Evolutionary conservation across 1,140 invertebrate genomes (phyloP).

Genomic region (Brachionus angularis): DNA sequence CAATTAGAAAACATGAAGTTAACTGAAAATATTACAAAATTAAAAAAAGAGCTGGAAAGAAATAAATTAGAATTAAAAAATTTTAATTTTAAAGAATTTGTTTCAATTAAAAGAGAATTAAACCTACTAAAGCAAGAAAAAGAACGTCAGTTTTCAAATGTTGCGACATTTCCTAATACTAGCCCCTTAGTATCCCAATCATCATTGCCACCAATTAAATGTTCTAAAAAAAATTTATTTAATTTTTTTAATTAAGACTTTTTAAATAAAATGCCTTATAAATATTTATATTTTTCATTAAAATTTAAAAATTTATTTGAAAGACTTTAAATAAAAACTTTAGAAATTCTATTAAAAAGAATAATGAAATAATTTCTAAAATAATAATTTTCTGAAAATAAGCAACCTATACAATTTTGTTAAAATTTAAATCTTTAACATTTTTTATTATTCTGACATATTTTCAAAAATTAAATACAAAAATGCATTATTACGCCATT

Average conservation of each 20-base stretch:
- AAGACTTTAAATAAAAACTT: too few species aligned
- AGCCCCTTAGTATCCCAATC: background rate
- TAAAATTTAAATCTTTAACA: too few species aligned
- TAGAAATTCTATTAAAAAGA: too few species aligned
- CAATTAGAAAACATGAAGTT: background rate
- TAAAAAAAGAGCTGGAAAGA: background rate
- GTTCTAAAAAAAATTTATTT: slow-evolving; percentile 20
- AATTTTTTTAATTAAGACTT: slow-evolving; percentile 42
- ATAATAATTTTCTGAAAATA: too few species aligned
- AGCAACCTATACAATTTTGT: too few species aligned
- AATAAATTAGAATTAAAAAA: slow-evolving; percentile 25
- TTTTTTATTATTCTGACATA: too few species aligned
- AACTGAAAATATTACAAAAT: background rate
- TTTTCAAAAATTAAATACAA: too few species aligned
- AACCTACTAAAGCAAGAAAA: slow-evolving; percentile 7
- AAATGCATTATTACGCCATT: too few species aligned
- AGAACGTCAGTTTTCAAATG: slow-evolving; percentile 23
- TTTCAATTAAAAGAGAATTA: slow-evolving; percentile 13
- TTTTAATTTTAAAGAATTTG: slow-evolving; percentile 41
- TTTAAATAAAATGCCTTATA: too few species aligned
- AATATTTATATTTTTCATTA: too few species aligned
- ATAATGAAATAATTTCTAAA: too few species aligned
- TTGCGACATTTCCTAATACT: background rate
- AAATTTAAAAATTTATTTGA: too few species aligned
- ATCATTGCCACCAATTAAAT: slow-evolving; percentile 25